phyloP scores from a whole-genome alignment of 2,888 invertebrate genomes.

The Metalampra italica region DNA sequence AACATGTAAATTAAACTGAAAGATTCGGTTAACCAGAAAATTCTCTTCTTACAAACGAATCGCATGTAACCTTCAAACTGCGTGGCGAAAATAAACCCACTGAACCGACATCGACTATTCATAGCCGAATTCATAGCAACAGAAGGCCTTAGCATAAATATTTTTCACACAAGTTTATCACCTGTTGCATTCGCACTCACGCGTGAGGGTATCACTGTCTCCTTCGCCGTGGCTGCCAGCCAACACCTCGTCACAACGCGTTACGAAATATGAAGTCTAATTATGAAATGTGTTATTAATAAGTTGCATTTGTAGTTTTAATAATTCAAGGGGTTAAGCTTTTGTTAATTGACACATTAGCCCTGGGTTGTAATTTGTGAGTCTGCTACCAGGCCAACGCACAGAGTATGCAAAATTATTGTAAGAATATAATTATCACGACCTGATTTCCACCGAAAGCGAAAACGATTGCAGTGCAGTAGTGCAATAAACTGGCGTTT shows the following conservation, averaged over 20 bases:
- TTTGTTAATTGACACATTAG: neutral
- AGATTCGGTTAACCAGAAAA: constrained; percentile 28
- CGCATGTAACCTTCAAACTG: constrained; percentile 56
- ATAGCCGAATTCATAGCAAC: constrained; percentile 63
- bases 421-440: too few relatives aligned
- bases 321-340: neutral
- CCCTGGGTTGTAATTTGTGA: neutral
- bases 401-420: neutral
- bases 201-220: constrained; percentile 52
- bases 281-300: constrained; percentile 38
- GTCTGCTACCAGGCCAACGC: neutral
- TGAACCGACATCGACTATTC: constrained; percentile 56
- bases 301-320: constrained; percentile 7
- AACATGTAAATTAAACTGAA: neutral
- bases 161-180: constrained; percentile 74
- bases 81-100: constrained; percentile 56
- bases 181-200: constrained; percentile 62
- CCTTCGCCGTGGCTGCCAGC: constrained; percentile 55
- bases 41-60: constrained; percentile 27
- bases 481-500: too few relatives aligned
- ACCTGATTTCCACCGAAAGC: too few relatives aligned
- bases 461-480: too few relatives aligned
- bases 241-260: constrained; percentile 47
- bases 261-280: constrained; percentile 76
- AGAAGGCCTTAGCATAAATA: constrained; percentile 75